Base-by-base conservation (phyloP, 2,797 vertebrate genomes). In the Trichosurus vulpecula region DNA sequence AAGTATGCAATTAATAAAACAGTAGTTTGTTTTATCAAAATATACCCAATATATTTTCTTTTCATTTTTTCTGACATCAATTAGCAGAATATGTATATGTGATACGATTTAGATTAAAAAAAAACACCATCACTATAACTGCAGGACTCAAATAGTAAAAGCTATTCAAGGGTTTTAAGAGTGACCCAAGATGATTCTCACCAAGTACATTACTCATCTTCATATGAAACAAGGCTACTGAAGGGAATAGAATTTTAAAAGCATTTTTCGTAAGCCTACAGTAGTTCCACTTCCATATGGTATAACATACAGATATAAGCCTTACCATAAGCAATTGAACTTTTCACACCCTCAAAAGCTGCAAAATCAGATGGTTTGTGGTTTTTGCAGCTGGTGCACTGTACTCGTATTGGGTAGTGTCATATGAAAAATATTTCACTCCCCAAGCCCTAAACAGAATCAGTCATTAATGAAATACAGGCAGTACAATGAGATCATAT, bases 391-490 rank as follows among this genome's bases (percentile, higher is more conserved):
- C 99, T 99, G 99, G 99, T 99, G 99, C 98, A 99, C 98, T 98
- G 97, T 98, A 98, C 98, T 99, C 99, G 99, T 99, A 99, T 98
- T 99, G 99, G 98, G 98, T 99, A 99, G 99, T 99, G 99, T 99
- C 99, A 99, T 99, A 99, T 99, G 99, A 99, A 99, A 99, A 99
- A 99, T 99, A 99, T 99, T 99, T 99, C 99, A 99, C 98, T 99
- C 99, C 98, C 98, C 98, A 98, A 98, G 97, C 99, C 98, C 99
- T 98, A 99, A 99, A 99, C 99, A 99, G 99, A 99, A 99, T 99
- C 99, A 99, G 99, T 99, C 99, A 99, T 99, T 99, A 99, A 99
- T 99, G 99, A 99, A 99, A 99, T 98, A 98, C 99, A 99, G 99
- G 99, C 99, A 98, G 98, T 97, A 98, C 99, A 99, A 99, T 99